A percentile compares a stretch with the other conserved stretches of the same genome.
Conservation (phyloP, 2,797 vertebrate genomes). For the Tauraco hartlaubi region DNA sequence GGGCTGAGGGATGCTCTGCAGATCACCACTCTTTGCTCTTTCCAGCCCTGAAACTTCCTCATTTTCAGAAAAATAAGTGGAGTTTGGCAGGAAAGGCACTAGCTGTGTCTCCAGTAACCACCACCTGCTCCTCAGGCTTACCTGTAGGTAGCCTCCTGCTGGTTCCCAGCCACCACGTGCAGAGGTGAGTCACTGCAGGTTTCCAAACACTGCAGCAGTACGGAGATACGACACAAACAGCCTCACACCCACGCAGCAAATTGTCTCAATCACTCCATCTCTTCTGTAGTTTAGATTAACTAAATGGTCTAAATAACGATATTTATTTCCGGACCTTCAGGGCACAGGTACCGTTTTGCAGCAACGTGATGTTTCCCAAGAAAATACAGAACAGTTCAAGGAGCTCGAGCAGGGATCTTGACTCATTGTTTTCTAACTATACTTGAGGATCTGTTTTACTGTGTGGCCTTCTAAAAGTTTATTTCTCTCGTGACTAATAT, state of each 20-base stretch:
- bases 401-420: background rate
- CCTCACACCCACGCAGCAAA: background rate
- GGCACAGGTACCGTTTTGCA: background rate
- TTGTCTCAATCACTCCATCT: background rate
- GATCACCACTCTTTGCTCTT: background rate
- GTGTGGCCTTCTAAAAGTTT: background rate
- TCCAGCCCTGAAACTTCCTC: background rate
- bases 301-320: rapidly evolving
- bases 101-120: background rate
- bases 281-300: background rate
- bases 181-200: background rate
- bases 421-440: background rate
- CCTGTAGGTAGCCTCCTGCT: background rate
- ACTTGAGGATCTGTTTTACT: background rate
- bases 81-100: background rate
- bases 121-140: background rate
- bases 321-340: rapidly evolving
- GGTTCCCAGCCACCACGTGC: background rate
- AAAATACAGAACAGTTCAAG: background rate
- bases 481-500: constrained; percentile 33
- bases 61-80: background rate
- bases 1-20: background rate
- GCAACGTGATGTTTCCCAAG: background rate
- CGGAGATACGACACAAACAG: background rate
- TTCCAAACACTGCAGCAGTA: background rate